These are phyloP conservation scores for Alligator sinensis DNA, from an alignment of 2,113 vertebrate species.

Conservation along the genomic window DNA sequence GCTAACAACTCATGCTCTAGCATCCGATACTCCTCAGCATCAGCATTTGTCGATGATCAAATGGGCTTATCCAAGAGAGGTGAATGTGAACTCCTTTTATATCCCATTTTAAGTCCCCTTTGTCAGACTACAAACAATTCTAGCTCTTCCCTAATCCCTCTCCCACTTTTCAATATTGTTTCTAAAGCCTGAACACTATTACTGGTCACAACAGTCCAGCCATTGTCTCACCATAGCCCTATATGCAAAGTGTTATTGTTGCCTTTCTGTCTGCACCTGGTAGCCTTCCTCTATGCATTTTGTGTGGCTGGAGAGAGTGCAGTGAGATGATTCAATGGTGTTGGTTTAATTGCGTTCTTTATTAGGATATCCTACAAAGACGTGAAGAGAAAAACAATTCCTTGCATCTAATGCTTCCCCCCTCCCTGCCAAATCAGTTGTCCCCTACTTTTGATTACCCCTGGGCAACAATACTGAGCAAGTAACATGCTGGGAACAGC, in stretches of 20 bases:
- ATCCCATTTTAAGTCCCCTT: not conserved
- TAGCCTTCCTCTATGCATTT: not conserved
- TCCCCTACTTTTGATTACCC: slow-evolving; percentile 17
- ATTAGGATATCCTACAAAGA: slow-evolving; percentile 21
- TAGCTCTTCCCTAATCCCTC: not conserved
- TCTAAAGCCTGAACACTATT: not conserved
- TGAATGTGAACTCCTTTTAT: not conserved
- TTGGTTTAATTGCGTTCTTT: slow-evolving; percentile 26
- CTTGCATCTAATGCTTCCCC: not conserved
- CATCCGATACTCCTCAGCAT: not conserved
- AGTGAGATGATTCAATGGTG: not conserved
- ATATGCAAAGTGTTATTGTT: not conserved
- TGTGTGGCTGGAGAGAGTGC: not conserved
- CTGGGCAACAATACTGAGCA: not conserved
- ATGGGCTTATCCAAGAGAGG: not conserved
- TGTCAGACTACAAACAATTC: not conserved
- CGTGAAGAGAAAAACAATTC: slow-evolving; percentile 1
- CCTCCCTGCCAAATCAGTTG: not conserved
- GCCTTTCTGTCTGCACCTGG: not conserved
- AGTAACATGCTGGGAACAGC: too few species aligned
- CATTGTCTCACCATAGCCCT: not conserved
- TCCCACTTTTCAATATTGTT: not conserved
- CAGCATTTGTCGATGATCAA: not conserved
- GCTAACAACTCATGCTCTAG: not conserved
- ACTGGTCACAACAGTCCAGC: not conserved